Evolutionary conservation across 2,113 vertebrate species (phyloP).

Genomic region (Dasyornis broadbenti): DNA sequence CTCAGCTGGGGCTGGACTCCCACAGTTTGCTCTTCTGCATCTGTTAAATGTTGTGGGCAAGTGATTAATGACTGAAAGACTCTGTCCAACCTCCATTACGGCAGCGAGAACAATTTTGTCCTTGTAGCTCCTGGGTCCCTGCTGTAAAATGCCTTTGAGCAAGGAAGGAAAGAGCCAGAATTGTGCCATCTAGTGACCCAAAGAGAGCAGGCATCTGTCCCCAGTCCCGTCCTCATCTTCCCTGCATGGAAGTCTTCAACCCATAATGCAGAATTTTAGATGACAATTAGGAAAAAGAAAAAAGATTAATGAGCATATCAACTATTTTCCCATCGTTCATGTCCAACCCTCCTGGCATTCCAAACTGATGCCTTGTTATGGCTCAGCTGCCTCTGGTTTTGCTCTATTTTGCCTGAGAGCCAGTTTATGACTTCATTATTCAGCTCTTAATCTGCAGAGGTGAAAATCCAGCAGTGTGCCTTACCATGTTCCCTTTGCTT

Average conservation of each 20-base stretch:
- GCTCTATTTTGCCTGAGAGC: background rate
- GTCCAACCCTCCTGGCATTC: background rate
- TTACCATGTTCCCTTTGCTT: background rate
- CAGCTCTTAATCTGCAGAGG: background rate
- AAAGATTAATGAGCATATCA: background rate
- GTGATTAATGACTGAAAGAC: background rate
- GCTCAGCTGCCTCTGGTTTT: background rate
- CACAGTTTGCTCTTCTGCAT: background rate
- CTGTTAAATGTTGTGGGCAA: background rate
- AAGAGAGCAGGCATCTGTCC: background rate
- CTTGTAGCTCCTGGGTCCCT: background rate
- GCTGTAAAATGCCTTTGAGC: background rate
- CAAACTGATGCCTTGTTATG: background rate
- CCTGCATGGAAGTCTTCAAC: background rate
- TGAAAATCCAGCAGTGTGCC: background rate
- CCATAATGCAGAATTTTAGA: background rate
- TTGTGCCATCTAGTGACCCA: conserved; percentile 17
- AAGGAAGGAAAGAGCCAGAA: background rate
- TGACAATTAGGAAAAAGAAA: background rate
- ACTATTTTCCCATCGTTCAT: background rate
- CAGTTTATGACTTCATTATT: background rate
- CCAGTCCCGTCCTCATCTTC: background rate
- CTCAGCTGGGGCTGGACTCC: background rate
- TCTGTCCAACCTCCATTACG: background rate
- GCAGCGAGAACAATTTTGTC: background rate